Base-by-base conservation (phyloP, 2,113 vertebrate species). In the Raja brachyura region DNA sequence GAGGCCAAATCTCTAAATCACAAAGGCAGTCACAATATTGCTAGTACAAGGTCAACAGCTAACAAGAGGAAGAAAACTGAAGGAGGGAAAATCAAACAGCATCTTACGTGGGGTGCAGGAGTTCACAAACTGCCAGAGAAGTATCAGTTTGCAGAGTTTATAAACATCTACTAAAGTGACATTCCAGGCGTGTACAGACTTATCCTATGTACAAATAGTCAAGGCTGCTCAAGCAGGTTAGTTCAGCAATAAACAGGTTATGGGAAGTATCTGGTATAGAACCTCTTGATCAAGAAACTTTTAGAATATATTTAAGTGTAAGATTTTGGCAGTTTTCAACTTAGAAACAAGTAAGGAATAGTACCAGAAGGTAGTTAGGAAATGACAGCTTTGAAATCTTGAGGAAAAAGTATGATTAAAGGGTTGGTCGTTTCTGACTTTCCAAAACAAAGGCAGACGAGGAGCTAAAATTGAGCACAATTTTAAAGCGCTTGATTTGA, bases 121-220 rank as follows among this genome's bases (percentile, higher is more conserved):
- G 28, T 86, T 63, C 83, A 85, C 81, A 61, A 59, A 85, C 81
- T 85, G 7, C 22, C 11, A 85, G 81, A 59, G 20, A 83, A 85
- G 54, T 13, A 85, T 85, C 20, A 13, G 54, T 59, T 85, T 85
- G 20, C 81, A 28, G 22, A 25, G 54, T 31, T 61, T 85, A 61
- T 28, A 61, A 22, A 86, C 11, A 25, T 85, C 13, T 31, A 88
- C 63, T 28, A 22, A 8, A 61, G 54, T 81, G 78, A 86, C 56
- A 86, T 86, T 61, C 81, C n/a, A 63, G 83, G 83, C 83, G 16
- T 63, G 59, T 63, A 88, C 59, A 88, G 14, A 63, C 83, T 88
- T 13, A 88, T 31, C 59, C 59, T 63, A 59, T 88, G 28, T 31
- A 66, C 28, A 31, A 63, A n/a, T 61, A 61, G 11, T 59, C 20